Percentiles rank a stretch among this genome's conserved stretches.
These are phyloP conservation scores for Garrulus glandarius DNA, from an alignment of 2,797 vertebrate genomes.

Conservation along the genomic window DNA sequence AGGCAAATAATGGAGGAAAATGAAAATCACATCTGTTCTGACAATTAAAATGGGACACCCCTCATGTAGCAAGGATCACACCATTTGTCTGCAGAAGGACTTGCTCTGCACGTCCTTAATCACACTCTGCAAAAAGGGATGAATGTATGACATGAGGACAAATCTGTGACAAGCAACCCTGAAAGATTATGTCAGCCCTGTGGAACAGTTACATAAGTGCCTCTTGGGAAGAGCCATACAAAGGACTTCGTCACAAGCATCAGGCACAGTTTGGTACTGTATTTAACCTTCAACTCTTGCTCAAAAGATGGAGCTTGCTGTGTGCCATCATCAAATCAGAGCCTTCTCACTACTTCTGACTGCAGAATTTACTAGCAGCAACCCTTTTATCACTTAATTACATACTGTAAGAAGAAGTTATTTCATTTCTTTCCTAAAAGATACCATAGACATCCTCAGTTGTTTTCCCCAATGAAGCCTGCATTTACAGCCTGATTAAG, in stretches of 20 bases:
- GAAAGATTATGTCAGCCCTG: background rate
- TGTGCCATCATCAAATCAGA: background rate
- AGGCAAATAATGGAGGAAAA: constrained; percentile 34
- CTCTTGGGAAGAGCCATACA: background rate
- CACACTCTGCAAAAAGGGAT: background rate
- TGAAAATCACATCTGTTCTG: constrained; percentile 31
- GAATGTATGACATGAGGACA: background rate
- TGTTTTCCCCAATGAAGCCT: background rate
- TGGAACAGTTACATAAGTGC: background rate
- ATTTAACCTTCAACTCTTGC: background rate
- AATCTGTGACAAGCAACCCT: constrained; percentile 34
- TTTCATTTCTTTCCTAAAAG: background rate
- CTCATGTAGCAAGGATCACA: constrained; percentile 51
- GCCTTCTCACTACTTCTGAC: background rate
- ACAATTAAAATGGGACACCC: constrained; percentile 37
- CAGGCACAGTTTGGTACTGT: background rate
- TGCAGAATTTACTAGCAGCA: background rate
- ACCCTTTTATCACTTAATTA: background rate
- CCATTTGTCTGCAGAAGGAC: constrained; percentile 46
- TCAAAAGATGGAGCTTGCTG: background rate
- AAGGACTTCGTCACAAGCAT: background rate
- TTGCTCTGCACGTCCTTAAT: constrained; percentile 3
- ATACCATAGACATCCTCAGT: background rate
- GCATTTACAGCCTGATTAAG: background rate
- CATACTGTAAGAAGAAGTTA: background rate